phyloP scores from a whole-genome alignment of 1,140 invertebrate genomes.

The Drosophila melanica region DNA sequence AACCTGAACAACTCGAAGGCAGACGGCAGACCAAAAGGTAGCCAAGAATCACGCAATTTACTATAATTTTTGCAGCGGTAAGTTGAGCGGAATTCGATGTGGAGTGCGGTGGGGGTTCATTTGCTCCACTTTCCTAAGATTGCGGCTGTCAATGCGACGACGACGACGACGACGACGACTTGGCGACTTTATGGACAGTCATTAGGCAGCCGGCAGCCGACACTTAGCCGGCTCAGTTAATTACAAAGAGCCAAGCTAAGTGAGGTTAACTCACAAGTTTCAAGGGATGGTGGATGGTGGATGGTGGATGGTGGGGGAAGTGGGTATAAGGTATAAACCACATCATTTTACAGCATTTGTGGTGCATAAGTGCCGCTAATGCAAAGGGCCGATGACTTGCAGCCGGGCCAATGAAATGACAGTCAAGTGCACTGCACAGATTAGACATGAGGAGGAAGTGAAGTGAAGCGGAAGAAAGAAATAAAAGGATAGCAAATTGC shows the following conservation, averaged over 20 bases:
- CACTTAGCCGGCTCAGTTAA: conserved; percentile 72
- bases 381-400: conserved; percentile 50
- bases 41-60: conserved; percentile 77
- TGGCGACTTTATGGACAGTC: conserved; percentile 73
- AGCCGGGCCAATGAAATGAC: conserved; percentile 17
- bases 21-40: conserved; percentile 42
- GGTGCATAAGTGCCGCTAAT: conserved; percentile 66
- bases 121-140: conserved; percentile 69
- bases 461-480: neutral
- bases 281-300: neutral
- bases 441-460: conserved; percentile 12
- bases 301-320: neutral
- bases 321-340: conserved; percentile 30
- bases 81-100: neutral
- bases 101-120: neutral
- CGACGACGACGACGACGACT: conserved; percentile 30
- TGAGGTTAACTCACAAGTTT: conserved; percentile 12
- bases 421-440: conserved; percentile 40
- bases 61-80: conserved; percentile 68
- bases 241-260: conserved; percentile 60
- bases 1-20: conserved; percentile 19
- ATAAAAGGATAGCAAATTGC: neutral
- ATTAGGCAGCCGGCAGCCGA: conserved; percentile 73
- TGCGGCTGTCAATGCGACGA: conserved; percentile 67
- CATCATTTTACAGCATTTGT: conserved; percentile 76